Percentiles rank a stretch among this genome's conserved stretches.
phyloP scores from a whole-genome alignment of 30 jellyfish, hydroid and myxozoan genomes.

The Aurelia coerulea region DNA sequence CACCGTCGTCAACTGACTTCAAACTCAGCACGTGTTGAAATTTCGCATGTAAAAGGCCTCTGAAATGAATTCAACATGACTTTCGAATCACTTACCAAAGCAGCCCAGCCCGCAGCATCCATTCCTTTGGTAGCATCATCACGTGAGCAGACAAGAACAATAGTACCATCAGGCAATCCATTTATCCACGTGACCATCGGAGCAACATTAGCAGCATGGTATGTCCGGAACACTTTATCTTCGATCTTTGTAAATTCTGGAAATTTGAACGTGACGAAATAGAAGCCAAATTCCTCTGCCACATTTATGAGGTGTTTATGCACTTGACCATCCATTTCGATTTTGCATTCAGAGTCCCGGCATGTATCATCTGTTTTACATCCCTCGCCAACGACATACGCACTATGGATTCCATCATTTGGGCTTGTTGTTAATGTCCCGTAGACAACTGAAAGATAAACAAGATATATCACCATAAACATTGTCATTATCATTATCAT shows the following conservation, averaged over 20 bases:
- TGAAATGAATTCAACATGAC: not conserved
- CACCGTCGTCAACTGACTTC: too few relatives aligned
- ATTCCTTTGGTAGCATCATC: constrained; percentile 46
- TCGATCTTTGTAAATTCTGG: constrained; percentile 28
- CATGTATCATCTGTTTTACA: not conserved
- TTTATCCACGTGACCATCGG: constrained; percentile 22
- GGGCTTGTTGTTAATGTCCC: not conserved
- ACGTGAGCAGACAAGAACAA: constrained; percentile 43
- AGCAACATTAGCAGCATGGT: constrained; percentile 2
- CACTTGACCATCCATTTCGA: constrained; percentile 18
- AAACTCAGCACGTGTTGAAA: too few relatives aligned
- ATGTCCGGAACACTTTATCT: constrained; percentile 9
- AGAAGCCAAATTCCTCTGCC: not conserved
- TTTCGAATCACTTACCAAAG: constrained; percentile 27
- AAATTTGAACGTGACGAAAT: constrained; percentile 14
- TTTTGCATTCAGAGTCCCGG: not conserved
- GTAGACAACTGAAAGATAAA: too few relatives aligned
- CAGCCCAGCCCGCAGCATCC: constrained; percentile 50
- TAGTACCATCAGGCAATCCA: constrained; percentile 31
- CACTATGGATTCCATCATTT: constrained; percentile 33
- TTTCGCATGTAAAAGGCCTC: not conserved
- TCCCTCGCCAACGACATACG: constrained; percentile 56
- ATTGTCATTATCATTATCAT: too few relatives aligned
- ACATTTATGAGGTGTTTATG: not conserved
- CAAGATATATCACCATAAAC: too few relatives aligned